Base-by-base conservation (phyloP, 2,888 invertebrate species). In the Oscheius sp. region DNA sequence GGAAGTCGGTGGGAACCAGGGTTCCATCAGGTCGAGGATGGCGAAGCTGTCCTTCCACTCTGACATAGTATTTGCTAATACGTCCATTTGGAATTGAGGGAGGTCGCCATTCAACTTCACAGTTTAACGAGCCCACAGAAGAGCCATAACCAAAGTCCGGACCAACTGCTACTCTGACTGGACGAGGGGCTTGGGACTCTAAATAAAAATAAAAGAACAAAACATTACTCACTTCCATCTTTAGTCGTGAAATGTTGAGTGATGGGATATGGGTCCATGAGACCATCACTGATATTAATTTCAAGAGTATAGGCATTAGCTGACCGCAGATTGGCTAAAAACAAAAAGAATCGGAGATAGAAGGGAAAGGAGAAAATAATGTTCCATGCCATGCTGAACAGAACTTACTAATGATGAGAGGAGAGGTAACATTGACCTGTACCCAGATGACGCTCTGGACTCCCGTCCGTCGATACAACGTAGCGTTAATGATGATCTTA, bases 21-120 rank as follows among this genome's bases (percentile, higher is more conserved):
- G 63, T 49, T 26, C 72, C 72, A 30, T 77, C 78, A 5, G 77
- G 74, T 0, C 73, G 44, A 0, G 56, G 22, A 41, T 76, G 73
- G 1, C 83, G 75, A 17, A 84, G 59, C 17, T 71, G 57, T 20
- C 83, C 83, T 14, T 73, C 68, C 2, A 83, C 76, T 14, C 80
- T 77, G 22, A 80, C 82, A 71, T 75, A 83, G 61, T 83, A 83
- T 47, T 76, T 74, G 12, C 62, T 75, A 28, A 85, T 82, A 14
- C 81, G 71, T 26, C 84, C 85, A 57, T 80, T 78, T 26, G 83
- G 68, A 33, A 68, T 71, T 2, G 72, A 69, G 2, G 85, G 83
- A 9, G 78, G 71, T 17, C 74, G 74, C 85, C 85, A 85, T 67
- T 85, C 84, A 17, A 85, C 79, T 67, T 85, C 84, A 57, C 85